Base-by-base conservation (phyloP, 2,888 invertebrate genomes). In the Leucozona laternaria region DNA sequence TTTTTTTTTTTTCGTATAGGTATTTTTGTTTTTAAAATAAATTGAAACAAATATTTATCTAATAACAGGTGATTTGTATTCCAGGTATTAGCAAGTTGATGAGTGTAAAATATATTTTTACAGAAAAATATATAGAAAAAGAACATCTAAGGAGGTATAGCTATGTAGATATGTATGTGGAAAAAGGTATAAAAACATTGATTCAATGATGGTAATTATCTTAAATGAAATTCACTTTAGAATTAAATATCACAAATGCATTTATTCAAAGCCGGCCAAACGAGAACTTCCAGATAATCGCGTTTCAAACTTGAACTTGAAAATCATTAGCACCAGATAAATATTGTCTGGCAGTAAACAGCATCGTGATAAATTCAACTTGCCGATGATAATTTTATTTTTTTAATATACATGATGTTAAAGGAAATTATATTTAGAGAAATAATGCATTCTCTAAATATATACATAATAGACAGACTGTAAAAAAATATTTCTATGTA, bases 261-360 rank as follows among this genome's bases (percentile, higher is more conserved):
- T 43, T 4, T 7, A 45, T 5, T 43, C 4, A n/a, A 43, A n/a
- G 40, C 53, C 25, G 40, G 40, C 60, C 25, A 68, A 80, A 75
- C 80, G 60, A 62, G 80, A 70, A 70, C 13, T 48, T 68, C 25
- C 45, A 64, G 64, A 31, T 28, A 13, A 28, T 62, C 43, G 20
- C 20, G 22, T 73, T 28, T 50, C 11, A 73, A 68, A 79, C 66
- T 70, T 62, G 80, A 80, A 70, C 75, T 80, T 76, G 75, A 70
- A 70, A 70, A 53, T 43, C 15, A 80, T 60, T 53, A 72, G 22
- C 28, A 31, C 31, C 31, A 64, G 20, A 55, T 40, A 64, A 64
- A 53, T 64, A 66, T 45, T 31, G 4, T n/a, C n/a, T 75, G 13
- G 13, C 37, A 25, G n/a, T 28, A 20, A 28, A 53, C 20, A 28